A percentile compares a stretch with the other conserved stretches of the same genome.
phyloP scores from a whole-genome alignment of 2,888 invertebrate species.

The Epistrophella euchroma region DNA sequence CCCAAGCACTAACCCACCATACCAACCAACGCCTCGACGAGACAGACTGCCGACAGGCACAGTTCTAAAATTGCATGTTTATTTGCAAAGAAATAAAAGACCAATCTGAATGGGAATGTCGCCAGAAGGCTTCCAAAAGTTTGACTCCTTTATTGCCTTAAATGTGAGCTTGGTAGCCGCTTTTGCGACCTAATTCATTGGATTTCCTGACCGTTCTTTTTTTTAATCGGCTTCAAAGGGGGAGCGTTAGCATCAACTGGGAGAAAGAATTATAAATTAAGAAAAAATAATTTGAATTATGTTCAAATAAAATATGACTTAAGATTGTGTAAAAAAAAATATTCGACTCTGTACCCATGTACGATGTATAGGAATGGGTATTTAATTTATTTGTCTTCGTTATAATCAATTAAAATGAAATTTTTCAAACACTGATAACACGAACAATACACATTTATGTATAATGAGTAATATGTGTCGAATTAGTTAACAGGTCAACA shows the following conservation, averaged over 20 bases:
- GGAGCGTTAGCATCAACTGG: neutral
- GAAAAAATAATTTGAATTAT: neutral
- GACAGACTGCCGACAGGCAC: conserved; percentile 66
- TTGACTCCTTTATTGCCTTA: conserved; percentile 59
- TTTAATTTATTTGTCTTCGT: too few relatives aligned
- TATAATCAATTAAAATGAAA: too few relatives aligned
- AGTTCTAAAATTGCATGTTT: conserved; percentile 60
- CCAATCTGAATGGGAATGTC: conserved; percentile 59
- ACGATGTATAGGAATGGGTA: neutral
- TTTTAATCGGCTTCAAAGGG: conserved; percentile 39
- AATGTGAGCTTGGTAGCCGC: conserved; percentile 43
- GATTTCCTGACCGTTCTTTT: conserved; percentile 48
- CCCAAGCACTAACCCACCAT: conserved; percentile 1
- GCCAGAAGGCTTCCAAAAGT: conserved; percentile 65
- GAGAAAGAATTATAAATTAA: neutral
- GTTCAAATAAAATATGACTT: neutral
- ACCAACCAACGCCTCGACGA: conserved; percentile 22
- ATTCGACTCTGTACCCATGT: neutral
- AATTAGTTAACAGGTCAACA: too few relatives aligned
- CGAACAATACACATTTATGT: too few relatives aligned
- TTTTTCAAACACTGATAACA: too few relatives aligned
- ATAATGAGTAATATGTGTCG: too few relatives aligned
- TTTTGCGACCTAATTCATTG: conserved; percentile 53
- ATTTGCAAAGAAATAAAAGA: conserved; percentile 44
- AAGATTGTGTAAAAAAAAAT: neutral